Evolutionary conservation across 2,888 invertebrate genomes (phyloP).

Genomic region (Dryomyza anilis): DNA sequence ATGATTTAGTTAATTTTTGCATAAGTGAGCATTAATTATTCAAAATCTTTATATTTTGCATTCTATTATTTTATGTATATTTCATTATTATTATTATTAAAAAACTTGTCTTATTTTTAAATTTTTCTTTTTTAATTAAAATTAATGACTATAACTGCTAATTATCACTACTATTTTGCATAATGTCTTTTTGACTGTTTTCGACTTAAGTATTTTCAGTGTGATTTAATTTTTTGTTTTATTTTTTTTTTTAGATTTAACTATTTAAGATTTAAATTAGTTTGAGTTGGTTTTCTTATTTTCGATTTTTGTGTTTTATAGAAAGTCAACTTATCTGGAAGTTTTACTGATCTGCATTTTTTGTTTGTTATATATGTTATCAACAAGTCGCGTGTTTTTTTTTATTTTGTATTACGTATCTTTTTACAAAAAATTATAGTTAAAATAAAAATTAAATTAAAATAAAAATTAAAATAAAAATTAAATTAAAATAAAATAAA

Average conservation of each 20-base stretch:
- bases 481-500: neutral
- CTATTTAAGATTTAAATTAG: too few species aligned
- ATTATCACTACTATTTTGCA: constrained; percentile 37
- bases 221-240: neutral
- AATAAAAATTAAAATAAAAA: neutral
- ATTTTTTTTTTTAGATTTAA: constrained; percentile 24
- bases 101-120: neutral
- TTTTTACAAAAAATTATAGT: too few species aligned
- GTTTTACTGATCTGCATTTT: constrained; percentile 9
- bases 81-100: too few species aligned
- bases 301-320: constrained; percentile 5
- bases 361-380: too few species aligned
- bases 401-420: neutral
- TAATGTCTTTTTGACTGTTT: constrained; percentile 24
- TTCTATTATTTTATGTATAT: neutral
- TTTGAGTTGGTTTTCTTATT: constrained; percentile 11
- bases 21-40: neutral
- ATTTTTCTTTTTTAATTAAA: constrained; percentile 17
- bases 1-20: neutral
- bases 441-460: too few species aligned
- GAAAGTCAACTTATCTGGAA: constrained; percentile 4
- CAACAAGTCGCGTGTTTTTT: neutral
- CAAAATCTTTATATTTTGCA: neutral
- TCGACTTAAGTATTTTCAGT: neutral
- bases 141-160: constrained; percentile 35